A percentile compares a stretch with the other conserved stretches of the same genome.
Conservation (phyloP, 1,140 invertebrate species). For the Tetramorium simillimum region DNA sequence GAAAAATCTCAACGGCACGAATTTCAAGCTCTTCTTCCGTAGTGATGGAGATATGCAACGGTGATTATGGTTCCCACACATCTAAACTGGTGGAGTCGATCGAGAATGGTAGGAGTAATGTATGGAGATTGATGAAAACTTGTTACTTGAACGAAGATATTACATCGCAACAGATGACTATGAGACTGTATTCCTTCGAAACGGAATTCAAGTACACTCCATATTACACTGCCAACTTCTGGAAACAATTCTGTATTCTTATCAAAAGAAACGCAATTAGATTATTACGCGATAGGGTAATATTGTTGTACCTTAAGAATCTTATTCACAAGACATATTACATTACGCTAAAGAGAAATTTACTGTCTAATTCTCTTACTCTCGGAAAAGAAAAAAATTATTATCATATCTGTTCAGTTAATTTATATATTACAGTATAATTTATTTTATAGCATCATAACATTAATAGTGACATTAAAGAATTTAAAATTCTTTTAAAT, state of each 20-base stretch:
- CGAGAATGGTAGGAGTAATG: slow-evolving; percentile 89
- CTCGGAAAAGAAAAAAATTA: background rate
- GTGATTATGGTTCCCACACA: slow-evolving; percentile 91
- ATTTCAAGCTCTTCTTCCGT: slow-evolving; percentile 40
- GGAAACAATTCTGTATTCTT: slow-evolving; percentile 87
- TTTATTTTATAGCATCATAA: background rate
- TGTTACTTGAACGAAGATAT: slow-evolving; percentile 11
- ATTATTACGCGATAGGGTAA: slow-evolving; percentile 82
- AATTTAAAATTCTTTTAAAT: background rate
- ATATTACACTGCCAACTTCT: slow-evolving; percentile 85
- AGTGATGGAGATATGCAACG: slow-evolving; percentile 95
- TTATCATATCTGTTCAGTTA: background rate
- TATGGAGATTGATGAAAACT: slow-evolving; percentile 83
- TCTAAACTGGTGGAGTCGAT: slow-evolving; percentile 87
- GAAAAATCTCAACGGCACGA: background rate
- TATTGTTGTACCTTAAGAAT: background rate
- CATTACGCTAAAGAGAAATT: background rate
- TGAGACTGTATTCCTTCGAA: slow-evolving; percentile 43
- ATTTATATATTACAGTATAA: background rate
- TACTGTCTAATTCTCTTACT: background rate
- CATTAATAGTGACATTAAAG: background rate
- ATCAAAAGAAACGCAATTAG: slow-evolving; percentile 86
- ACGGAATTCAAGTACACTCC: slow-evolving; percentile 52
- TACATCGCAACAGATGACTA: slow-evolving; percentile 8
- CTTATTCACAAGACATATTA: background rate